Percentiles rank a stretch among this genome's conserved stretches.
phyloP scores from a whole-genome alignment of 2,888 invertebrate genomes.

The Gortyna flavago region DNA sequence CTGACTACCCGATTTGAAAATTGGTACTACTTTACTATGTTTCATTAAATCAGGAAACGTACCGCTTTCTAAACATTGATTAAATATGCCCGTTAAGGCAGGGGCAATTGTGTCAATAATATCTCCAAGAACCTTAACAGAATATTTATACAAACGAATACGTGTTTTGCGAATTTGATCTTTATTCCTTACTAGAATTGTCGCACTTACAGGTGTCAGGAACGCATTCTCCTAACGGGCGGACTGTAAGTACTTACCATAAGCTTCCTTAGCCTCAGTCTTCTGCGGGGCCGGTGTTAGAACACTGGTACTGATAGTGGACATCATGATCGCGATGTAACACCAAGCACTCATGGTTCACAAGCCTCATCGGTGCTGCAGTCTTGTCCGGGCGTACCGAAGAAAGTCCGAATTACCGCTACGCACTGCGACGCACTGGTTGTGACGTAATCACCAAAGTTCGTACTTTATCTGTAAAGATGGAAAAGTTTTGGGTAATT shows the following conservation, averaged over 20 bases:
- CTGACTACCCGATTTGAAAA: no score
- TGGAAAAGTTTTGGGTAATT: conserved; percentile 14
- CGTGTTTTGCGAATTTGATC: not conserved
- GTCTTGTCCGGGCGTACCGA: conserved; percentile 66
- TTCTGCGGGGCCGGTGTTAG: conserved; percentile 84
- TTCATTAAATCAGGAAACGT: no score
- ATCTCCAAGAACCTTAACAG: no score
- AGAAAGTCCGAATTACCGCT: conserved; percentile 54
- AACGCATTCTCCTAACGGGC: not conserved
- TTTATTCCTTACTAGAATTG: no score
- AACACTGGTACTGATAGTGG: conserved; percentile 84
- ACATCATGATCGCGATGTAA: conserved; percentile 86
- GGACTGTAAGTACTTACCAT: conserved; percentile 74
- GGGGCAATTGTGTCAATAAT: no score
- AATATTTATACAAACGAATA: not conserved
- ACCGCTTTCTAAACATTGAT: no score
- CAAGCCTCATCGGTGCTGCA: conserved; percentile 83
- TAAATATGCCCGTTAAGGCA: no score
- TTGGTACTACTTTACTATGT: no score
- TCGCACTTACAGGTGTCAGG: not conserved
- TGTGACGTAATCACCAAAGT: conserved; percentile 26
- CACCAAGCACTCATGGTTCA: conserved; percentile 88
- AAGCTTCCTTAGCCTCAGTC: conserved; percentile 84
- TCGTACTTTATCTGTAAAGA: conserved; percentile 55
- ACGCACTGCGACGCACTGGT: conserved; percentile 24